Percentiles rank a stretch among this genome's conserved stretches.
Evolutionary conservation across 2,888 invertebrate species (phyloP).

Genomic region (Mesorhabditis spiculigera): DNA sequence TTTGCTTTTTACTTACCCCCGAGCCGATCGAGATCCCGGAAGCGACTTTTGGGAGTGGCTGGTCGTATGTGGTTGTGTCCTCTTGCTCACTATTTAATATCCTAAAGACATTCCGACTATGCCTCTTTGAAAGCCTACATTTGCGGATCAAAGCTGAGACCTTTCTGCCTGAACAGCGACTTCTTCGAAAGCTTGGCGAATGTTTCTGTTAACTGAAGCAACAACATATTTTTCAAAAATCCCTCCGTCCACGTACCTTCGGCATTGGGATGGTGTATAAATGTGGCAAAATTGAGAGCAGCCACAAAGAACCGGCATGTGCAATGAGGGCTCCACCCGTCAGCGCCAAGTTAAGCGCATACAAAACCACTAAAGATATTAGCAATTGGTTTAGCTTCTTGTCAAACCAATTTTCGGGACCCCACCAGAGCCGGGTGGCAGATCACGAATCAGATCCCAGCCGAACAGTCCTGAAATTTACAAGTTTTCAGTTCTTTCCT

Average conservation of each 20-base stretch:
- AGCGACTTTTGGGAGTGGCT: constrained; percentile 1
- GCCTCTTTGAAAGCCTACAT: constrained; percentile 26
- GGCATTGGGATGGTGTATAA: background rate
- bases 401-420: constrained; percentile 43
- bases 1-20: background rate
- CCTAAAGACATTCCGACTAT: background rate
- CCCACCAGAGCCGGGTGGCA: constrained; percentile 53
- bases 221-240: background rate
- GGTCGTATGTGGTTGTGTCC: background rate
- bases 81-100: background rate
- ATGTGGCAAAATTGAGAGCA: constrained; percentile 13
- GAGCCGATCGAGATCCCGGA: constrained; percentile 1
- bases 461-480: constrained; percentile 36
- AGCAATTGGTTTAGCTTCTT: background rate
- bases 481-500: background rate
- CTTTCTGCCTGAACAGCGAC: constrained; percentile 32
- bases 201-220: constrained; percentile 7
- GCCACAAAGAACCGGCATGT: constrained; percentile 7
- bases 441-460: constrained; percentile 41
- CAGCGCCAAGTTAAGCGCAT: constrained; percentile 26
- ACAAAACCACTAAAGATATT: constrained; percentile 25
- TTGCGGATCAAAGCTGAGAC: constrained; percentile 52
- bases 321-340: constrained; percentile 16
- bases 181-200: background rate
- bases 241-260: background rate